Conservation (phyloP, 2,113 vertebrate genomes). For the Dascyllus trimaculatus region DNA sequence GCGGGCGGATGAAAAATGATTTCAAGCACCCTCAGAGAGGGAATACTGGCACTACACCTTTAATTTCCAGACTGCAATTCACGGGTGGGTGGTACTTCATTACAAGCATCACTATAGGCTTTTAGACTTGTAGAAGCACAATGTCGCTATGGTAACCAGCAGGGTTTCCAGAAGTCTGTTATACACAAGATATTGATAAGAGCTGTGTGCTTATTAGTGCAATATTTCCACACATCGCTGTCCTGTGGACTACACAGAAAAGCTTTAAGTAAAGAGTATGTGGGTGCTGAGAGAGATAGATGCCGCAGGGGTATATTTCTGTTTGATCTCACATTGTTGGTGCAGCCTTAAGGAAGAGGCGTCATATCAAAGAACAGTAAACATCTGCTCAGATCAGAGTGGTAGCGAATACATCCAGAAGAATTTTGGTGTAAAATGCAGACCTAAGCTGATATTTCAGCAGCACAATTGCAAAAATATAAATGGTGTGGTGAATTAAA, state of each 20-base stretch:
- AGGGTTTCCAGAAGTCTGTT: constrained; percentile 68
- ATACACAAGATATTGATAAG: constrained; percentile 76
- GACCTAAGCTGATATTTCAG: constrained; percentile 25
- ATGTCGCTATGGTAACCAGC: constrained; percentile 83
- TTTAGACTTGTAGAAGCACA: constrained; percentile 73
- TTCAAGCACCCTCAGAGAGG: constrained; percentile 68
- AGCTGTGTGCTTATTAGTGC: constrained; percentile 59
- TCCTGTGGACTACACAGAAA: constrained; percentile 31
- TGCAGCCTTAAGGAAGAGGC: constrained; percentile 31
- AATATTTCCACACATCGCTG: constrained; percentile 59
- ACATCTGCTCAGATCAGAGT: constrained; percentile 40
- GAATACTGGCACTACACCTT: constrained; percentile 72
- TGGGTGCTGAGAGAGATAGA: constrained; percentile 30
- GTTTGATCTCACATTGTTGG: constrained; percentile 54
- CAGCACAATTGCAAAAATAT: constrained; percentile 15
- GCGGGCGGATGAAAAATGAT: constrained; percentile 58
- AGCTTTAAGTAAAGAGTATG: constrained; percentile 42
- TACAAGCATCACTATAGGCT: constrained; percentile 78
- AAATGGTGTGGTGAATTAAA: constrained; percentile 2
- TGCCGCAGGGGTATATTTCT: constrained; percentile 35
- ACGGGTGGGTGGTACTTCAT: constrained; percentile 82
- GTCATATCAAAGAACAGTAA: constrained; percentile 53
- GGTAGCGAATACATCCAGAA: constrained; percentile 33
- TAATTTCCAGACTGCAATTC: constrained; percentile 79
- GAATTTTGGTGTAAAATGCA: constrained; percentile 25